Evolutionary conservation across 2,113 vertebrate genomes (phyloP), one percentile per base, ranked within the genome.

Genomic region (Benitochromis conjunctus): DNA sequence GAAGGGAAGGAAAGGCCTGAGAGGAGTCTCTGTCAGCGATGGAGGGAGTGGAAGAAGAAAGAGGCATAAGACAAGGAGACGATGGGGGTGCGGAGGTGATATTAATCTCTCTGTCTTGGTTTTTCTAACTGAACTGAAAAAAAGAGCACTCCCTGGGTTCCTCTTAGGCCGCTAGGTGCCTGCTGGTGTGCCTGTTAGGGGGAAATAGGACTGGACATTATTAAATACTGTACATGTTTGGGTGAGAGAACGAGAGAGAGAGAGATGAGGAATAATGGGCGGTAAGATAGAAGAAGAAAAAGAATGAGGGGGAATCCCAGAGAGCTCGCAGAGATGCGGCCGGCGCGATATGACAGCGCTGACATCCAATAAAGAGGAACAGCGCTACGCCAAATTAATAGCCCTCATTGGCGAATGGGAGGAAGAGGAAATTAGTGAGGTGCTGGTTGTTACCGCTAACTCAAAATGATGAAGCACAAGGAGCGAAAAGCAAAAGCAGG

Each of bases 141-240:
- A 51, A 51, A 97, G 94, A 97, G 96, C 95, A 96, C 85, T 97
- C 96, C 94, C 95, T 95, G 95, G 96, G 97, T 97, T 95, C 95
- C 97, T 97, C 97, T 96, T 97, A 97, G 96, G 96, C 96, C 94
- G 96, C 96, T 96, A 96, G 96, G 97, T 96, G 96, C 95, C 96
- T 94, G 95, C 95, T 97, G 96, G 95, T 97, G 79, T 62, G 80
- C 82, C 60, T 88, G 82, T 89, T 81, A 79, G 81, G 11, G 24
- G 58, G 38, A 43, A 69, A 82, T 95, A 93, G 96, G 96, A 96
- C 96, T 96, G 96, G 96, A 97, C 97, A 97, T 97, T 97, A 92
- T 90, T 93, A 87, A 97, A 97, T 96, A 97, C 82, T 91, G 79
- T 66, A 81, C 94, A 95, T 97, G 96, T 97, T 97, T 95, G 96